A percentile compares a stretch with the other conserved stretches of the same genome.
These are phyloP conservation scores for Oscheius sp. DNA, from an alignment of 2,888 invertebrate genomes.

Conservation along the genomic window DNA sequence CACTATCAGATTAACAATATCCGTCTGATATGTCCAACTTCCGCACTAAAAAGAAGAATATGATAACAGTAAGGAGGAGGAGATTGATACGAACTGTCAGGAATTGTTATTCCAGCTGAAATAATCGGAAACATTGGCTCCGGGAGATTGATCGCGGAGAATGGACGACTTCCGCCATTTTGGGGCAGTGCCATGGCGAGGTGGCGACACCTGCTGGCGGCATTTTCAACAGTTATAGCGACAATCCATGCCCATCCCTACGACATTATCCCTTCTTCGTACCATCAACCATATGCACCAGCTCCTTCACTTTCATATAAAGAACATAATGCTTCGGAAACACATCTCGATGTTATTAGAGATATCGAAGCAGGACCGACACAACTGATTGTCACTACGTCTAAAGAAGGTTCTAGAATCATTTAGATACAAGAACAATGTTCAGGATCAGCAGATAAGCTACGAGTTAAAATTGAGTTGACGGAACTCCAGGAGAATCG, in stretches of 20 bases:
- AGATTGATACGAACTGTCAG: no score
- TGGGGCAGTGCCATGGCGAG: slow-evolving; percentile 22
- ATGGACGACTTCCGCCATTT: slow-evolving; percentile 29
- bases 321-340: background rate
- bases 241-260: slow-evolving; percentile 8
- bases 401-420: slow-evolving; percentile 56
- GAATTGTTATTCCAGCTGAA: background rate
- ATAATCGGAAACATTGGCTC: slow-evolving; percentile 3
- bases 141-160: slow-evolving; percentile 25
- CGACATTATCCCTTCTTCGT: background rate
- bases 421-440: background rate
- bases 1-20: slow-evolving; percentile 59
- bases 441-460: slow-evolving; percentile 47
- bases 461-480: slow-evolving; percentile 58
- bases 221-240: background rate
- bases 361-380: slow-evolving; percentile 61
- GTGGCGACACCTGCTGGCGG: slow-evolving; percentile 18
- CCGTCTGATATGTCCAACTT: slow-evolving; percentile 69
- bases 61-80: background rate
- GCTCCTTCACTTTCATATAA: background rate
- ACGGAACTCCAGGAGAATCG: slow-evolving; percentile 61
- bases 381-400: slow-evolving; percentile 64
- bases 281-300: background rate
- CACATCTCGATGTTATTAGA: slow-evolving; percentile 54
- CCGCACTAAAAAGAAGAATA: slow-evolving; percentile 60